Conservation (phyloP, 2,888 invertebrate genomes). For the Tinea trinotella region DNA sequence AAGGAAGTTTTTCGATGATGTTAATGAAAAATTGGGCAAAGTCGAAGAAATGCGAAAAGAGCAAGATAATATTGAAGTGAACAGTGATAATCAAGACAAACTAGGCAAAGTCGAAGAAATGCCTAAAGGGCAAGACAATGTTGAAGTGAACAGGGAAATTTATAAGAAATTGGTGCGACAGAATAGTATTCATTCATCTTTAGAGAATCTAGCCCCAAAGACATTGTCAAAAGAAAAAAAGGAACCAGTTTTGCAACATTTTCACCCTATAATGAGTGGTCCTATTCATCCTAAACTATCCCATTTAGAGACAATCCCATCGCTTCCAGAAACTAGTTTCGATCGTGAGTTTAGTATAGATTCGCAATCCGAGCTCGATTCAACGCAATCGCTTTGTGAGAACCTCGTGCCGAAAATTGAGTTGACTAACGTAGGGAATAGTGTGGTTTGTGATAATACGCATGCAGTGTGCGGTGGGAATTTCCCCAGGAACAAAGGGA, state of each 20-base stretch:
- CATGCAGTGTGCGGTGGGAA: constrained; percentile 61
- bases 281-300: constrained; percentile 26
- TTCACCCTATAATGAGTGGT: constrained; percentile 52
- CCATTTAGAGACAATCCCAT: constrained; percentile 56
- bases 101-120: constrained; percentile 44
- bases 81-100: constrained; percentile 29
- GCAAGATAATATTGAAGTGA: constrained; percentile 22
- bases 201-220: constrained; percentile 30
- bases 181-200: constrained; percentile 48
- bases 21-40: constrained; percentile 48
- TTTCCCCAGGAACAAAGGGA: constrained; percentile 46
- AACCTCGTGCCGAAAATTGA: not conserved
- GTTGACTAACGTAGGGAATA: constrained; percentile 35
- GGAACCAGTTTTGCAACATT: constrained; percentile 44
- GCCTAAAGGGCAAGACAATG: constrained; percentile 19
- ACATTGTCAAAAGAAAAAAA: constrained; percentile 17
- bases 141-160: constrained; percentile 22
- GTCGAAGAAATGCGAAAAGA: constrained; percentile 34
- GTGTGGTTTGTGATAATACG: constrained; percentile 71
- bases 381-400: not conserved
- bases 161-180: constrained; percentile 43
- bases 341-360: constrained; percentile 43
- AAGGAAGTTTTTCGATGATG: constrained; percentile 53
- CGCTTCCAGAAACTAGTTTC: constrained; percentile 49
- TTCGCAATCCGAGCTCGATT: constrained; percentile 1